These are phyloP conservation scores for Lates japonicus DNA, from an alignment of 2,797 vertebrate species.

Conservation along the genomic window DNA sequence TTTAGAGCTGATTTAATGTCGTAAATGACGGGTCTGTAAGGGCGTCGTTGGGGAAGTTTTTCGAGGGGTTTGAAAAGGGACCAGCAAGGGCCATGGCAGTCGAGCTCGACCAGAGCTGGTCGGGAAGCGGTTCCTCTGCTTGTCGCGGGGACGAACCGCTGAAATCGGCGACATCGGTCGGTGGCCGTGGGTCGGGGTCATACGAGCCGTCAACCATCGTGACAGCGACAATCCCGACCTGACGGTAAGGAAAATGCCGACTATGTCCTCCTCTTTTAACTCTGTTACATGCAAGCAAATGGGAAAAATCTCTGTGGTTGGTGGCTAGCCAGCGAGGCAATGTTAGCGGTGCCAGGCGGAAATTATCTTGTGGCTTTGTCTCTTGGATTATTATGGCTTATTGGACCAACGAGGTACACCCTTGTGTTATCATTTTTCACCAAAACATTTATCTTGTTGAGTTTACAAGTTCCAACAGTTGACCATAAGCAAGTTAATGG, in stretches of 20 bases:
- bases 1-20: slow-evolving; percentile 76
- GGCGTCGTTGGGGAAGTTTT: slow-evolving; percentile 86
- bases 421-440: neutral
- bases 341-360: slow-evolving; percentile 47
- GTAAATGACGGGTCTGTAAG: slow-evolving; percentile 84
- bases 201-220: slow-evolving; percentile 94
- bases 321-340: slow-evolving; percentile 62
- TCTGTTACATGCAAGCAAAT: slow-evolving; percentile 68
- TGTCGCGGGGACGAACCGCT: slow-evolving; percentile 88
- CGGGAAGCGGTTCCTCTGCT: slow-evolving; percentile 97
- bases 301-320: slow-evolving; percentile 66
- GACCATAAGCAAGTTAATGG: slow-evolving; percentile 28
- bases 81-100: slow-evolving; percentile 90
- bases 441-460: neutral
- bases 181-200: slow-evolving; percentile 93
- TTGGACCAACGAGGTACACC: neutral
- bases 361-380: slow-evolving; percentile 45
- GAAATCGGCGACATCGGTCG: slow-evolving; percentile 87
- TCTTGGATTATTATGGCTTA: neutral
- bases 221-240: slow-evolving; percentile 91
- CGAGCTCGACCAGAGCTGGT: slow-evolving; percentile 96
- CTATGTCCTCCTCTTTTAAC: slow-evolving; percentile 31
- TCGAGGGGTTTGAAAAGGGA: slow-evolving; percentile 78
- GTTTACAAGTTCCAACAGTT: slow-evolving; percentile 22
- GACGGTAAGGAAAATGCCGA: slow-evolving; percentile 88